A percentile compares a stretch with the other conserved stretches of the same genome.
Evolutionary conservation across 2,888 invertebrate genomes (phyloP).

Genomic region (Parnassius mnemosyne): DNA sequence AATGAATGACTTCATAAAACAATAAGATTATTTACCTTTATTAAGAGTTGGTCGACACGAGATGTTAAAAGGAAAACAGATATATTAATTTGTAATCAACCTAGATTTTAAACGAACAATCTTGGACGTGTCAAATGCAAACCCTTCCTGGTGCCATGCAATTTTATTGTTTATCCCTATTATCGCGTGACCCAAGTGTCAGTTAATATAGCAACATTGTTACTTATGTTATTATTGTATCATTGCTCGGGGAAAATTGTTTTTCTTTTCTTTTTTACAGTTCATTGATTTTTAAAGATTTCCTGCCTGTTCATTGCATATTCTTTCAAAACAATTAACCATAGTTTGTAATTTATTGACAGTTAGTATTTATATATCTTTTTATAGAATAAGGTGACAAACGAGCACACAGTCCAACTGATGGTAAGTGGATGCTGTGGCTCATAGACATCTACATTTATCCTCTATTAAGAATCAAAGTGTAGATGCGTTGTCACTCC

Average conservation of each 20-base stretch:
- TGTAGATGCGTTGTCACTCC: no score
- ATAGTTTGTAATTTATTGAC: not conserved
- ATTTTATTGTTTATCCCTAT: constrained; percentile 9
- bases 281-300: no score
- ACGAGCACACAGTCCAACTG: no score
- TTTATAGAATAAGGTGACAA: no score
- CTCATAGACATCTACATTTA: no score
- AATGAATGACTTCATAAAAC: no score
- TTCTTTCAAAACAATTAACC: not conserved
- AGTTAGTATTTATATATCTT: no score
- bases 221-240: not conserved
- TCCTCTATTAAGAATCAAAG: no score
- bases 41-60: not conserved
- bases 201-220: constrained; percentile 4
- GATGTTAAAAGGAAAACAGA: constrained; percentile 1
- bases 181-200: constrained; percentile 10
- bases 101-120: not conserved
- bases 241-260: not conserved
- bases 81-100: not conserved
- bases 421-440: no score
- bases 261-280: not conserved
- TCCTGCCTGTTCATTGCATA: not conserved
- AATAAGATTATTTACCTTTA: no score
- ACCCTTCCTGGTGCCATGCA: constrained; percentile 12
- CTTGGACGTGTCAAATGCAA: constrained; percentile 8